Base-by-base conservation (phyloP, 1,140 invertebrate genomes). In the Teleopsis dalmanni region DNA sequence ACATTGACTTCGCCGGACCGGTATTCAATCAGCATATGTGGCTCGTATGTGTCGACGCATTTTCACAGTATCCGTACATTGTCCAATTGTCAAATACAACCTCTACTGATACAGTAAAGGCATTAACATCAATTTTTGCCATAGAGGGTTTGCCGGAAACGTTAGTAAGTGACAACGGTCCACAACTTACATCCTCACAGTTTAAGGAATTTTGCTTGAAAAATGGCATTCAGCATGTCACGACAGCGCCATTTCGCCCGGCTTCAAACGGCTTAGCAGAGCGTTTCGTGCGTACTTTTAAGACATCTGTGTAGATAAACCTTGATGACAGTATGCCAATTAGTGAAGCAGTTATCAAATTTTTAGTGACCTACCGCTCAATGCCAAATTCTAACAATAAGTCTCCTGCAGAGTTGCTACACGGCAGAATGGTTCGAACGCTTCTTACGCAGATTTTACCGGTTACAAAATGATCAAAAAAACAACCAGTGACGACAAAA, bases 241-340 rank as follows among this genome's bases (percentile, higher is more conserved):
- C 31, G 47, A 53, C 31, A 16, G 27, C 35, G 10, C 35, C 37
- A 8, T 55, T 46, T 42, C 55, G 59, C 54, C 56, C 60, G 14
- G 57, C 33, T 1, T 57, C 55, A 2, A 70, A 67, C 54, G 59
- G 58, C 5, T 56, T 54, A 18, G 59, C 59, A 4, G 59, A 66
- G 56, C 61, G 51, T 11, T 52, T 52, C 33, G 51, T 48, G 10
- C 14, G 41, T 11, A 51, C 42, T 11, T 46, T 51, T 19, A 51
- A 46, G 33, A 16, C 16, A n/a, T 27, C 42, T 2, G 25, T 50
- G 16, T 18, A 33, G 22, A 48, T 41, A n/a, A 25, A 33, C n/a
- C n/a, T n/a, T n/a, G n/a, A n/a, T 19, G 49, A 45, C 19, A 22
- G 33, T 3, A 18, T 46, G 8, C 10, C 27, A 4, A 3, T 46